A percentile compares a stretch with the other conserved stretches of the same genome.
Evolutionary conservation across 2,797 vertebrate species (phyloP).

Genomic region (Pseudochirops cupreus): DNA sequence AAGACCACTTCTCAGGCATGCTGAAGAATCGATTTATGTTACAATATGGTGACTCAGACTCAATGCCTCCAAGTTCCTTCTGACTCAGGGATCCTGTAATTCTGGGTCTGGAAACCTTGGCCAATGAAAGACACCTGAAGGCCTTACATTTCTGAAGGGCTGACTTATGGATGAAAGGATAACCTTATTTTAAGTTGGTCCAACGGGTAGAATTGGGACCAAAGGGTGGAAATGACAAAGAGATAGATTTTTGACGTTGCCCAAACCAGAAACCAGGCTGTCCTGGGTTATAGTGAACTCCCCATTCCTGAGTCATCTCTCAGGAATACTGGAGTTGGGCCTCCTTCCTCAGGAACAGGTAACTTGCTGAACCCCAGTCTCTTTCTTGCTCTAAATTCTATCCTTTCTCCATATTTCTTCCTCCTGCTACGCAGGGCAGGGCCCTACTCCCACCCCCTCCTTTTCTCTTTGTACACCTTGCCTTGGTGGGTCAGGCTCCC

Average conservation of each 20-base stretch:
- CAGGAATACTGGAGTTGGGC: not conserved
- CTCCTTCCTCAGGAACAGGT: not conserved
- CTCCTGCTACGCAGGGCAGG: not conserved
- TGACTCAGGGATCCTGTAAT: not conserved
- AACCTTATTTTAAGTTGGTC: not conserved
- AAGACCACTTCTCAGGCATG: not conserved
- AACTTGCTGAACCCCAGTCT: not conserved
- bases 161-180: not conserved
- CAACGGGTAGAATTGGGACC: not conserved
- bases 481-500: not conserved
- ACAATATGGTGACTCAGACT: not conserved
- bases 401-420: not conserved
- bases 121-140: not conserved
- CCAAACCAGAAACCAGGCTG: not conserved
- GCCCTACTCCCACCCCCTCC: not conserved
- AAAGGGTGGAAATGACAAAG: not conserved
- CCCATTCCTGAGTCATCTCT: not conserved
- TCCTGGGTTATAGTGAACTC: too few relatives aligned
- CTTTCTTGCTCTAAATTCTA: not conserved
- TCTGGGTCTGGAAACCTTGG: not conserved
- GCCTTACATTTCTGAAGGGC: not conserved
- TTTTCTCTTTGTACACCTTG: not conserved
- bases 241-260: not conserved
- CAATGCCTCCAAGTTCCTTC: not conserved
- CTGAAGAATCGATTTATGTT: not conserved